These are phyloP conservation scores for Melikaiella ostensackeni DNA, from an alignment of 2,888 invertebrate species.

Conservation along the genomic window DNA sequence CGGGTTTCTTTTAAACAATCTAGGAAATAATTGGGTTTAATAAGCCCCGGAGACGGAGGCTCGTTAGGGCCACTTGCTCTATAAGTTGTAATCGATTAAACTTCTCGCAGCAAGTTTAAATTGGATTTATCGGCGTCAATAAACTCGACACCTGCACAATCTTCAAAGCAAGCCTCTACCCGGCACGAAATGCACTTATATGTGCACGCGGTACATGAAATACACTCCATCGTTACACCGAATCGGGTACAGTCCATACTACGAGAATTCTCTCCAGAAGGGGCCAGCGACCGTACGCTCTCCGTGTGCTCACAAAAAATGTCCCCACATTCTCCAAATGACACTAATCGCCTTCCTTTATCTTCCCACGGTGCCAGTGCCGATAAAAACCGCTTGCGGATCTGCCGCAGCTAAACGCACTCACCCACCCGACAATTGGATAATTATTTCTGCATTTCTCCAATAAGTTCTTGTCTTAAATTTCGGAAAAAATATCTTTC, in stretches of 20 bases:
- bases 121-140: slow-evolving; percentile 38
- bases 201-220: slow-evolving; percentile 13
- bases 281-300: slow-evolving; percentile 58
- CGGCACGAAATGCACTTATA: slow-evolving; percentile 36
- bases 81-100: slow-evolving; percentile 40
- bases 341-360: slow-evolving; percentile 77
- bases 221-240: slow-evolving; percentile 4
- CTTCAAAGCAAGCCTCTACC: slow-evolving; percentile 29
- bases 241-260: slow-evolving; percentile 19
- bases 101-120: slow-evolving; percentile 40
- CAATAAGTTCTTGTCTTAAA: slow-evolving; percentile 66
- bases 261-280: slow-evolving; percentile 51
- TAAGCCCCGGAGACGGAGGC: slow-evolving; percentile 1
- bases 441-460: slow-evolving; percentile 74
- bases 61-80: slow-evolving; percentile 35
- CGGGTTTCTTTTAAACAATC: slow-evolving; percentile 18
- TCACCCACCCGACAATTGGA: slow-evolving; percentile 69
- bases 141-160: slow-evolving; percentile 40
- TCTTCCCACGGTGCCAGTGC: slow-evolving; percentile 75
- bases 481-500: background rate
- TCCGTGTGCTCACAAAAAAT: slow-evolving; percentile 67
- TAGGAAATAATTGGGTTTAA: slow-evolving; percentile 12
- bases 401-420: slow-evolving; percentile 51
- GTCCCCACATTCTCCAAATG: slow-evolving; percentile 74
- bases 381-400: slow-evolving; percentile 66